Conservation (phyloP, 2,797 vertebrate genomes). For the Oophaga sylvatica region DNA sequence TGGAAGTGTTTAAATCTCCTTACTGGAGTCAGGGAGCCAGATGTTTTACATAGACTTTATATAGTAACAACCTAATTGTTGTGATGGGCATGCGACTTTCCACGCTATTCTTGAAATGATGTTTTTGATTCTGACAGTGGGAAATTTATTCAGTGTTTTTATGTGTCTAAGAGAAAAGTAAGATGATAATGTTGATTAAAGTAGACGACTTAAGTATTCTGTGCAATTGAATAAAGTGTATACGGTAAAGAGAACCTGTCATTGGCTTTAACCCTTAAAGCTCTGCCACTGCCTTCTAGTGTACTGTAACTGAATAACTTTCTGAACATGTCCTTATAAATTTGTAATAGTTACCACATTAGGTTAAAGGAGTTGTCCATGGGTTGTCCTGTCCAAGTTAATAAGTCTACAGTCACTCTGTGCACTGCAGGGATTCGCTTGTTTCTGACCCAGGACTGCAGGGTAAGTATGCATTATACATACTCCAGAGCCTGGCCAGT, state of each 20-base stretch:
- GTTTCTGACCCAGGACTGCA: too few relatives aligned
- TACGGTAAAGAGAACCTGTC: not conserved
- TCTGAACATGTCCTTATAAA: too few relatives aligned
- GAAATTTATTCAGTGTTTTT: not conserved
- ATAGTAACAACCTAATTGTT: constrained; percentile 30
- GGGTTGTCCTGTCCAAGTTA: too few relatives aligned
- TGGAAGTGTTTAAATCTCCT: constrained; percentile 69
- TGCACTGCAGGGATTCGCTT: too few relatives aligned
- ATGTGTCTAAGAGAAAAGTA: not conserved
- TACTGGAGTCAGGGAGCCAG: constrained; percentile 69
- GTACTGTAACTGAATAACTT: too few relatives aligned
- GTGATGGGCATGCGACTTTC: constrained; percentile 27
- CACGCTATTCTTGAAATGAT: not conserved
- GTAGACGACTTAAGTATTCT: not conserved
- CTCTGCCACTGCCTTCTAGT: too few relatives aligned
- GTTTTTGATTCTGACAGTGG: not conserved
- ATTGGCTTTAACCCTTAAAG: not conserved
- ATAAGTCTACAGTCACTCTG: too few relatives aligned
- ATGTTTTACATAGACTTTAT: constrained; percentile 73
- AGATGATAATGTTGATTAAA: not conserved
- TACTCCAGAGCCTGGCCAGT: too few relatives aligned
- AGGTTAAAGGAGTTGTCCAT: too few relatives aligned
- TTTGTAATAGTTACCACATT: too few relatives aligned
- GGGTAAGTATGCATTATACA: too few relatives aligned
- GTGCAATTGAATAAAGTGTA: not conserved